Conservation (phyloP, 1,140 invertebrate species). For the Maconellicoccus hirsutus region DNA sequence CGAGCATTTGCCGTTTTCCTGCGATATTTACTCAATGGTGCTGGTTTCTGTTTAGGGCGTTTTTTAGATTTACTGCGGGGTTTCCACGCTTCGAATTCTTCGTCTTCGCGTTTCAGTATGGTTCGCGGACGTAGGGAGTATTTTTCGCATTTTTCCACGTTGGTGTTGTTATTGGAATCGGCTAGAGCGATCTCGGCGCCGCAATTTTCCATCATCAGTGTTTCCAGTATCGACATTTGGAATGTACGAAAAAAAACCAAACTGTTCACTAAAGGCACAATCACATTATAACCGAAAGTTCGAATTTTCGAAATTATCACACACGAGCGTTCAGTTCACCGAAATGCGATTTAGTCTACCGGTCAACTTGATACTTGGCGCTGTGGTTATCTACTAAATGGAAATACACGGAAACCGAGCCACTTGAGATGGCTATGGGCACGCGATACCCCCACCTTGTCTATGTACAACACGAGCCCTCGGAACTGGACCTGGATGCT, state of each 20-base stretch:
- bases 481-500: too few relatives aligned
- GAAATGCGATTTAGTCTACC: not conserved
- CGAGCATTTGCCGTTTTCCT: conserved; percentile 79
- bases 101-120: conserved; percentile 27
- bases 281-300: not conserved
- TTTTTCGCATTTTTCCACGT: conserved; percentile 28
- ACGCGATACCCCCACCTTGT: not conserved
- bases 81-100: conserved; percentile 26
- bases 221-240: not conserved
- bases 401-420: not conserved
- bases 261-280: not conserved
- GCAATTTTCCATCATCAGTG: not conserved
- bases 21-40: conserved; percentile 66
- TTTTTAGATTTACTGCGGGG: conserved; percentile 29
- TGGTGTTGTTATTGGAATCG: conserved; percentile 28
- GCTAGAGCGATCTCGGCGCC: not conserved
- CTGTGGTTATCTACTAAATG: not conserved
- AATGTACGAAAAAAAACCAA: not conserved
- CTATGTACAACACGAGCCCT: not conserved
- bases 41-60: conserved; percentile 54
- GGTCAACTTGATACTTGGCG: not conserved
- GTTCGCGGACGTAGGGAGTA: conserved; percentile 31
- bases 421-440: not conserved
- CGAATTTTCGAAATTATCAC: not conserved
- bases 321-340: conserved; percentile 12